Percentiles rank a stretch among this genome's conserved stretches.
Evolutionary conservation across 2,113 vertebrate genomes (phyloP).

Genomic region (Phrynocephalus versicolor): DNA sequence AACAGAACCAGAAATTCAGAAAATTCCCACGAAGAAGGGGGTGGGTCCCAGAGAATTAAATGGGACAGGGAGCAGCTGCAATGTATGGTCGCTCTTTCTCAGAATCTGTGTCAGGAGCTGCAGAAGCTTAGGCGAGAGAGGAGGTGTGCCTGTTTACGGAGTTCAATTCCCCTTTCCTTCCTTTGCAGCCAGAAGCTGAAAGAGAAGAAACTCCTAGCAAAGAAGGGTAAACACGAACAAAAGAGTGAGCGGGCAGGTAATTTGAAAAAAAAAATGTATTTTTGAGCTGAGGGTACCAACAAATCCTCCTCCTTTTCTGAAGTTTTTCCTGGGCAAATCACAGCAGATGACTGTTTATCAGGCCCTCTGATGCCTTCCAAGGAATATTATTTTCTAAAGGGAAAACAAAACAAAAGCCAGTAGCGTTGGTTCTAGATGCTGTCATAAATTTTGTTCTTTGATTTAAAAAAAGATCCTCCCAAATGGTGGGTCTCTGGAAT

Average conservation of each 20-base stretch:
- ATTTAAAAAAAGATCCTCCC: too few relatives aligned
- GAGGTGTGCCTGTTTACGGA: not conserved
- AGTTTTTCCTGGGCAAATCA: too few relatives aligned
- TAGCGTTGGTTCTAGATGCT: too few relatives aligned
- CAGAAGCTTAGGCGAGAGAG: not conserved
- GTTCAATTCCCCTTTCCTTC: conserved; percentile 37
- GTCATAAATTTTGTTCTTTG: too few relatives aligned
- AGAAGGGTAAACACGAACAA: conserved; percentile 78
- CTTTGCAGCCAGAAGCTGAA: conserved; percentile 81
- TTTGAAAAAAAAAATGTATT: not conserved
- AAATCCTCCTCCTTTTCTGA: not conserved
- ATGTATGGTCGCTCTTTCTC: too few relatives aligned
- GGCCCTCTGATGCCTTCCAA: too few relatives aligned
- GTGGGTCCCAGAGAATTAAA: not conserved
- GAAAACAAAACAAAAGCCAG: too few relatives aligned
- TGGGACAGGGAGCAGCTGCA: not conserved
- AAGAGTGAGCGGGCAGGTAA: conserved; percentile 74
- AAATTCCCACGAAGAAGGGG: not conserved
- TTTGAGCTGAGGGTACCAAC: not conserved
- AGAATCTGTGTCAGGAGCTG: not conserved
- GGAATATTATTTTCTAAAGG: too few relatives aligned
- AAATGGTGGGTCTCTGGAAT: too few relatives aligned
- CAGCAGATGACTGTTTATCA: too few relatives aligned
- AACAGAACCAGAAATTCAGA: too few relatives aligned
- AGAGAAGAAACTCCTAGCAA: conserved; percentile 82